Base-by-base conservation (phyloP, 2,888 invertebrate genomes). In the Drosophila paramelanica region DNA sequence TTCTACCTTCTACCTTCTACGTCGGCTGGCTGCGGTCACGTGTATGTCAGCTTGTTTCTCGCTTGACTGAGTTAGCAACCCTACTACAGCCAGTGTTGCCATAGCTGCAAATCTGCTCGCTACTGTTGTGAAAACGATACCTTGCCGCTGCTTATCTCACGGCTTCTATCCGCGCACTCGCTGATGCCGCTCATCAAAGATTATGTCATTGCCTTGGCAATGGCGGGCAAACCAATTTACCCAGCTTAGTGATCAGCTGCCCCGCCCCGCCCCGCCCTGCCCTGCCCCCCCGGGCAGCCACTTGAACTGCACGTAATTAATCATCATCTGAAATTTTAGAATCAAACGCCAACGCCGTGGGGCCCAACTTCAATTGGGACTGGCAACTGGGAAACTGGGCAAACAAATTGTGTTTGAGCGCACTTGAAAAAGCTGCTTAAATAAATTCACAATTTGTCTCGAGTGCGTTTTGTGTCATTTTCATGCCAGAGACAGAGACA, bases 371-470 rank as follows among this genome's bases (percentile, higher is more conserved):
- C 76, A 80, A 81, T 79, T 75, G 72, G 55, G 52, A 43, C 20
- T 36, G 31, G 25, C 2, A 31, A 8, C 27, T 1, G 27, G 27
- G 27, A 6, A 27, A 43, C 42, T 69, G 53, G 58, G 67, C 69
- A 74, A 73, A 84, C 79, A 69, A 84, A 84, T 85, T 73, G 86
- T 72, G 68, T 65, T 67, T 76, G 61, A 83, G 81, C 70, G 81
- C 69, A 77, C 89, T 87, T 70, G 71, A 86, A 67, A 70, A 66
- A 60, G 74, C 67, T 77, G 68, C 67, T 77, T 72, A 79, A 88
- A 81, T 72, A 73, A 79, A 89, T 84, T 87, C 85, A 87, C 88
- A 89, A 88, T 84, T 88, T 87, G 88, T 88, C 89, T 88, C 82
- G 82, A 88, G 89, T 81, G 89, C 73, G 78, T 74, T 88, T 81